Base-by-base conservation (phyloP, 2,797 vertebrate genomes). In the Sciaenops ocellatus region DNA sequence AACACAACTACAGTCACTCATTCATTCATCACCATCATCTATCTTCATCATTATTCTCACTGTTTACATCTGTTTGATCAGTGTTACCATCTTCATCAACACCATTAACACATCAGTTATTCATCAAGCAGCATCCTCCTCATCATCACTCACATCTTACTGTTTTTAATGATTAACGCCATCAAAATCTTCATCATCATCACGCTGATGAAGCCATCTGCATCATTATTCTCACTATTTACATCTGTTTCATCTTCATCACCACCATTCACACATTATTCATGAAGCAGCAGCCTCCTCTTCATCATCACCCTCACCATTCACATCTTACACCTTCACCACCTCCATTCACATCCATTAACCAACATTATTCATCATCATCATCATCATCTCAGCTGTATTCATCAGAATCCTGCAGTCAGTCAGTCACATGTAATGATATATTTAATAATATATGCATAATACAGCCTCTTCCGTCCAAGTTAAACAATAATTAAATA, bases 401-500 rank as follows among this genome's bases (percentile, higher is more conserved):
- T 6, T 51, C 18, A 52, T 69, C 26, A 41, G 1, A 28, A 68
- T 24, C 50, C 67, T 50, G 67, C 66, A 63, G 62, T 18, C 22
- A 28, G 60, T 34, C 41, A 6, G 18, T 60, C 71, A 51, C 26
- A 6, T 68, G 76, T 44, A 3, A 15, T 9, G 1, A 55, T 38
- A 28, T 3, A 16, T 4, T 7, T 65, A 54, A 50, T 15, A 6
- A 38, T 38, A 38, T 38, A 38, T 38, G 34, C 57, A 50, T 22
- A 3, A 22, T 3, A 3, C 50, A 15, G 59, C 7, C 22, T 47
- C 30, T 16, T 4, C n/a, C 9, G 11, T 65, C 55, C n/a, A 72
- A 82, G 41, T 75, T 67, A 4, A 30, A 56, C 4, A 78, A 47
- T n/a, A 68, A 12, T 55, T 30, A 20, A 22, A 44, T 0, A 12